Conservation (phyloP, 2,113 vertebrate genomes). For the Pterocles orientalis region DNA sequence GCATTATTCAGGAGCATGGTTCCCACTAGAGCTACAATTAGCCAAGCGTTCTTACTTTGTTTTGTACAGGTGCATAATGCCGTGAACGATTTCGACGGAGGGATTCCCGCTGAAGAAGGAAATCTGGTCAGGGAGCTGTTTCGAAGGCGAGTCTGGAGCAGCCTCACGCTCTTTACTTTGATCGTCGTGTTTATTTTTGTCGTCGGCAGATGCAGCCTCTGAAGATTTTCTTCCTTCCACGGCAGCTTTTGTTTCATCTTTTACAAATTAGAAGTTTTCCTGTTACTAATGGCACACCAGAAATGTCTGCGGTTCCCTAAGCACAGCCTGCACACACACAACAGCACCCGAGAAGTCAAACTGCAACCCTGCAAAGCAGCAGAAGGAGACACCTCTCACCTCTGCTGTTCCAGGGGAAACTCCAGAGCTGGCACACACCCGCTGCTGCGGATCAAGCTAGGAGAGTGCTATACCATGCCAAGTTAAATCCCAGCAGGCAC, state of each 20-base stretch:
- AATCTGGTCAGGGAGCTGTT: slow-evolving; percentile 96
- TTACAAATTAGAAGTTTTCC: slow-evolving; percentile 44
- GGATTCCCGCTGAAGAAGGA: slow-evolving; percentile 99
- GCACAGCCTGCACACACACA: not conserved
- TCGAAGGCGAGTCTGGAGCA: slow-evolving; percentile 88
- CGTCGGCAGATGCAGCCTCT: slow-evolving; percentile 51
- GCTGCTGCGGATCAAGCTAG: not conserved
- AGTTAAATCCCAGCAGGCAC: not conserved
- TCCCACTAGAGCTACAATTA: not conserved
- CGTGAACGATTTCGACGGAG: slow-evolving; percentile 94
- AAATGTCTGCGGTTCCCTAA: not conserved
- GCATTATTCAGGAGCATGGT: not conserved
- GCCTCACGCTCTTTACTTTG: slow-evolving; percentile 62
- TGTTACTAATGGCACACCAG: not conserved
- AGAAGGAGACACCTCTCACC: rapidly evolving
- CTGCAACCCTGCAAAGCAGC: not conserved
- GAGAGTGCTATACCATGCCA: rapidly evolving
- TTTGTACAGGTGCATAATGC: slow-evolving; percentile 99
- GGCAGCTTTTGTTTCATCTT: slow-evolving; percentile 64
- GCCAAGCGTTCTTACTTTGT: slow-evolving; percentile 87
- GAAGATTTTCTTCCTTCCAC: slow-evolving; percentile 60
- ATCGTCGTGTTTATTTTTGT: slow-evolving; percentile 53
- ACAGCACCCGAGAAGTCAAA: not conserved
- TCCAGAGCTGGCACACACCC: not conserved
- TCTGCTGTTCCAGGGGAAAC: not conserved